Base-by-base conservation (phyloP, 2,888 invertebrate species). In the Druceiella hillmani region DNA sequence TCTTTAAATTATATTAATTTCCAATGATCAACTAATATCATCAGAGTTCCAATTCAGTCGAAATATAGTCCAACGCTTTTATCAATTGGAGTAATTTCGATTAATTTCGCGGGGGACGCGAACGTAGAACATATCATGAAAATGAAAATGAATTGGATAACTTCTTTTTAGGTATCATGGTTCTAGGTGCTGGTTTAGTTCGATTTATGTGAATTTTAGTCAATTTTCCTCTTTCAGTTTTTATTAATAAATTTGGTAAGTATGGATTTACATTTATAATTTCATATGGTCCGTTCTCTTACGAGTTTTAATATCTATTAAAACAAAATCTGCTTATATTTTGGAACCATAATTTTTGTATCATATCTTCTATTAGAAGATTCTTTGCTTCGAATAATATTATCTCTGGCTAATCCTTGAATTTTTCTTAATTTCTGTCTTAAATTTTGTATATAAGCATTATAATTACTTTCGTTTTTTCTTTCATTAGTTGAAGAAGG, bases 351-450 rank as follows among this genome's bases (percentile, higher is more conserved):
- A 17, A 27, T 10, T 32, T 44, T 40, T 2, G 16, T 9, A 29
- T 41, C 34, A 32, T 24, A 46, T 11, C 27, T 31, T 17, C 32
- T 7, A 44, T 54, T 54, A 1, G 49, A 48, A 25, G 28, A 36
- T 43, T 42, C 30, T 41, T 54, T 51, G 7, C 41, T 34, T 17
- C 43, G 32, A 4, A 36, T 13, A 5, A 52, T 29, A 22, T 52
- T 50, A 24, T 50, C 29, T 9, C 42, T 13, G 9, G 50, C 51
- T 11, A 43, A 32, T 41, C 33, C 28, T 22, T 38, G 40, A 5
- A 40, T 41, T 41, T 44, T 40, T 16, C 45, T 46, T 14, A 52
- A 33, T 45, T 45, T 45, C 20, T 42, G 36, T 45, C 49, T 46
- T 40, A 52, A 38, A 15, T 45, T 33, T 32, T 43, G 13, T 13